Percentiles rank a stretch among this genome's conserved stretches.
phyloP scores from a whole-genome alignment of 2,888 invertebrate genomes.

The Pachliopta kotzebuea region DNA sequence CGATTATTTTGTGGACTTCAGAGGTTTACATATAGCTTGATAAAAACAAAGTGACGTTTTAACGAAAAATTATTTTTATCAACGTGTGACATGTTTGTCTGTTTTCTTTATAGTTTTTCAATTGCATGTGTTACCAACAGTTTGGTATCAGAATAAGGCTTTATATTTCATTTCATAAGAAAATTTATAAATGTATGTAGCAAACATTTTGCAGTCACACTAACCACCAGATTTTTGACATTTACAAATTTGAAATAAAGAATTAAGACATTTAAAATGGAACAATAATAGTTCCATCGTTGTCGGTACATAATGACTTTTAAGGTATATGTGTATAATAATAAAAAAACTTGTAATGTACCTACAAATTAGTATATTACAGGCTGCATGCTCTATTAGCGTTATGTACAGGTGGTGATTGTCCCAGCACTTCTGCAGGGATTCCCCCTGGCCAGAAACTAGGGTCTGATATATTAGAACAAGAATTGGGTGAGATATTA shows the following conservation, averaged over 20 bases:
- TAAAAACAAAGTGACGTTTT: not conserved
- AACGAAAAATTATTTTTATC: not conserved
- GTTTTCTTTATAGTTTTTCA: no score
- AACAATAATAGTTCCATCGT: no score
- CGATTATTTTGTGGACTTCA: conserved; percentile 31
- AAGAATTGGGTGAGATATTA: conserved; percentile 66
- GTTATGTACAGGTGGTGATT: conserved; percentile 64
- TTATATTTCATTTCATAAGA: no score
- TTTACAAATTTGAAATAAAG: no score
- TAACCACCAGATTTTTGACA: no score
- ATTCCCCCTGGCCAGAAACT: conserved; percentile 47
- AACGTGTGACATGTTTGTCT: not conserved
- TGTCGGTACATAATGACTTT: not conserved
- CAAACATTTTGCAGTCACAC: no score
- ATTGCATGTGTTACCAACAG: no score
- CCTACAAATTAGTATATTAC: not conserved
- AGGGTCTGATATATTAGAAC: conserved; percentile 58
- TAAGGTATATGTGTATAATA: not conserved
- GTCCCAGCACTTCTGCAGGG: conserved; percentile 56
- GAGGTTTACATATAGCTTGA: not conserved
- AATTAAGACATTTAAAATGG: no score
- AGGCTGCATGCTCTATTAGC: conserved; percentile 31
- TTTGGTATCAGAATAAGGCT: no score
- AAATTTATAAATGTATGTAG: no score
- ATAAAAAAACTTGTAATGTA: conserved; percentile 2